These are phyloP conservation scores for Polylopha cassiicola DNA, from an alignment of 2,888 invertebrate genomes.

Conservation along the genomic window DNA sequence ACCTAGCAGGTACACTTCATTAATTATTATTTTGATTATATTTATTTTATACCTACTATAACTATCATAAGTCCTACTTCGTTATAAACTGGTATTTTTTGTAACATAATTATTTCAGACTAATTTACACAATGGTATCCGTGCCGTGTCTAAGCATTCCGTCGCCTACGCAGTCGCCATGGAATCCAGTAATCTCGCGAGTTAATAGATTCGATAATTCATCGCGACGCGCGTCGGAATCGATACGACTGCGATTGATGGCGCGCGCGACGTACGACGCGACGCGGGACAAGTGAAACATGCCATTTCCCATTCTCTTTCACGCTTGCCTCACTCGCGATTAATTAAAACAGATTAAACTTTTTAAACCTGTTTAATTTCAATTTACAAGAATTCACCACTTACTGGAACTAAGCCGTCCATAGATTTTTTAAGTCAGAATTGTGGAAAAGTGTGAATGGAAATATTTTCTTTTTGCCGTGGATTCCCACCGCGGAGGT, in stretches of 20 bases:
- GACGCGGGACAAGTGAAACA: slow-evolving; percentile 25
- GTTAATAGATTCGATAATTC: slow-evolving; percentile 75
- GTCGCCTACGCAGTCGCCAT: slow-evolving; percentile 31
- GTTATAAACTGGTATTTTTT: too few species aligned
- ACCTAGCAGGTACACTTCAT: too few species aligned
- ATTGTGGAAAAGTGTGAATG: slow-evolving; percentile 16
- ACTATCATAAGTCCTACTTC: too few species aligned
- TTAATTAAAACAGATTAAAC: slow-evolving; percentile 14
- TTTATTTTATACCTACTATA: too few species aligned
- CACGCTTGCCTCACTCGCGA: slow-evolving; percentile 13
- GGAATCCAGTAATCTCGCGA: slow-evolving; percentile 69
- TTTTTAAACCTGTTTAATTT: slow-evolving; percentile 13
- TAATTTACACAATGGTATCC: neutral
- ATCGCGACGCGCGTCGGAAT: slow-evolving; percentile 60
- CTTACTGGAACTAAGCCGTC: slow-evolving; percentile 21
- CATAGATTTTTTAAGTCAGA: slow-evolving; percentile 40
- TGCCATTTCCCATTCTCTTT: slow-evolving; percentile 11
- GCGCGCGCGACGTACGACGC: slow-evolving; percentile 28
- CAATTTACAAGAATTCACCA: neutral
- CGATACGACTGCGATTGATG: slow-evolving; percentile 63
- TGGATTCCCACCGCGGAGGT: slow-evolving; percentile 52
- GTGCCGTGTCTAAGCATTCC: slow-evolving; percentile 34
- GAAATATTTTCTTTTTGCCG: slow-evolving; percentile 31
- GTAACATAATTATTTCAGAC: neutral
- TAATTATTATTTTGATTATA: too few species aligned